Evolutionary conservation across 1,140 invertebrate genomes (phyloP).

Genomic region (Wasmannia auropunctata): DNA sequence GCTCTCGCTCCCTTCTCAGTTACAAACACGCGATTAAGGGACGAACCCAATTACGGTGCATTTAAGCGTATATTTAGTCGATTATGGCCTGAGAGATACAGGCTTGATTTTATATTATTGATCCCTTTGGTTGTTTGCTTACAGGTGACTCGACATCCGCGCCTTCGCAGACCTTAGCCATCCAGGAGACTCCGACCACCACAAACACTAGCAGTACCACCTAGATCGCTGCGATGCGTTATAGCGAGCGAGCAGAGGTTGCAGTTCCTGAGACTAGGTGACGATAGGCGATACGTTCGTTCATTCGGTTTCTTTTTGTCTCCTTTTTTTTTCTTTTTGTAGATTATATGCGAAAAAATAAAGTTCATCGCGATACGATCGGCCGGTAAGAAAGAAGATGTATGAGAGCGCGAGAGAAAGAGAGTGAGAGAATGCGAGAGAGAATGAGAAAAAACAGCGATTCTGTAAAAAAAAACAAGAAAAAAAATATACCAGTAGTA

Average conservation of each 20-base stretch:
- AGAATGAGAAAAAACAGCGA: constrained; percentile 53
- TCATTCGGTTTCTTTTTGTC: constrained; percentile 40
- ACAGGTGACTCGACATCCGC: constrained; percentile 79
- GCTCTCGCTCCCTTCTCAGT: neutral
- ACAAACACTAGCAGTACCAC: constrained; percentile 63
- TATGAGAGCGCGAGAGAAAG: constrained; percentile 44
- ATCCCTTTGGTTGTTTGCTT: constrained; percentile 33
- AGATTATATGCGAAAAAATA: constrained; percentile 63
- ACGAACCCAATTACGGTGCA: neutral
- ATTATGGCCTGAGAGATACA: neutral
- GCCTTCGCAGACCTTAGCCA: constrained; percentile 77
- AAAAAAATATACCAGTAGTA: constrained; percentile 80
- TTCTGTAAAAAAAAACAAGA: constrained; percentile 75
- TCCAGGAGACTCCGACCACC: constrained; percentile 79
- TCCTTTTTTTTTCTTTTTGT: constrained; percentile 59
- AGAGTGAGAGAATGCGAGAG: constrained; percentile 54
- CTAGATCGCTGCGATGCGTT: constrained; percentile 66
- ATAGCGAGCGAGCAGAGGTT: constrained; percentile 73
- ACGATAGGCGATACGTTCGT: constrained; percentile 72
- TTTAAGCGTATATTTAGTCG: constrained; percentile 31
- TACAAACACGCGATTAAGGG: constrained; percentile 8
- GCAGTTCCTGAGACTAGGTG: constrained; percentile 82
- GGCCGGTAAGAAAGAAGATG: constrained; percentile 57
- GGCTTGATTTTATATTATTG: constrained; percentile 8
- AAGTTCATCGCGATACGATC: constrained; percentile 63